phyloP scores from a whole-genome alignment of 2,797 vertebrate species.

The Pseudochirops corinnae region DNA sequence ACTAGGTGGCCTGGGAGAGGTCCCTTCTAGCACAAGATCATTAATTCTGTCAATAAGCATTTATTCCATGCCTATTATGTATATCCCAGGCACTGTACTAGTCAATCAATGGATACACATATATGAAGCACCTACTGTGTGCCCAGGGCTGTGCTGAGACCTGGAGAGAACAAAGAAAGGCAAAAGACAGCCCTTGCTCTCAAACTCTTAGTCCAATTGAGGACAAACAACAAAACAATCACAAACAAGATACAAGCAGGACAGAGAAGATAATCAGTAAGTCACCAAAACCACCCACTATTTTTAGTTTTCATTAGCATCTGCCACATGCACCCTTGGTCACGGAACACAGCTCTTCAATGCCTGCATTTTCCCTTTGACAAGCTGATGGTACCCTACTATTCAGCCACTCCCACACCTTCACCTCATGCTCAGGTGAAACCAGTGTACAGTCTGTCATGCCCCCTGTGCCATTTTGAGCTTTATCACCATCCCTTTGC shows the following conservation, averaged over 20 bases:
- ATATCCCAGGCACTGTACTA: background rate
- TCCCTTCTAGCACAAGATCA: background rate
- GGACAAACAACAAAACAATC: background rate
- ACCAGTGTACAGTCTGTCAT: no score
- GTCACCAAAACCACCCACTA: background rate
- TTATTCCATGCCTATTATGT: background rate
- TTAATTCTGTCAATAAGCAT: background rate
- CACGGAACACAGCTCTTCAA: no score
- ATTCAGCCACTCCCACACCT: no score
- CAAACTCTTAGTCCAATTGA: background rate
- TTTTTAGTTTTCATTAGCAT: background rate
- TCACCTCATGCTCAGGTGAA: no score
- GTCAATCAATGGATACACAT: background rate
- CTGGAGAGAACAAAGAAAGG: background rate
- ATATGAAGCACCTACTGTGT: background rate
- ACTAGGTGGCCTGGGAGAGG: background rate
- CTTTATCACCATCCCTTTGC: background rate
- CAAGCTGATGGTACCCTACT: no score
- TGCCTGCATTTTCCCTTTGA: no score
- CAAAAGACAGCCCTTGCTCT: background rate
- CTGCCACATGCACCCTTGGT: no score
- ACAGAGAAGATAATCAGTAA: background rate
- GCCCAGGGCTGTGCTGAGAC: background rate
- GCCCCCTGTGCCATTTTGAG: background rate
- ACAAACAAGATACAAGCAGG: background rate